A percentile compares a stretch with the other conserved stretches of the same genome.
phyloP scores from a whole-genome alignment of 1,140 invertebrate species.

The Neodiprion pinetum region DNA sequence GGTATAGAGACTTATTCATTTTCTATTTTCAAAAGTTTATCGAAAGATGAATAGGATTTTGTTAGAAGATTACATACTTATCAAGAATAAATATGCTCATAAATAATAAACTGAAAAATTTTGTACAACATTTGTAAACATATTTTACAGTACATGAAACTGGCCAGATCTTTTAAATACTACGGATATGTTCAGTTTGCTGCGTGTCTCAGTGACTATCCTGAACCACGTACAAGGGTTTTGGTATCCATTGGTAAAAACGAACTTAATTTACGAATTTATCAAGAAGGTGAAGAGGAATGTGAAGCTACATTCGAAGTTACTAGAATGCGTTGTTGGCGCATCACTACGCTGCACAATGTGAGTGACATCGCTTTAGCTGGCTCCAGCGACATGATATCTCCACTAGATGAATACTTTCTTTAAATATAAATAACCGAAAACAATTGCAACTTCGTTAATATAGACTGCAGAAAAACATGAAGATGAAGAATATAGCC shows the following conservation, averaged over 20 bases:
- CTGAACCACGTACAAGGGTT: conserved; percentile 70
- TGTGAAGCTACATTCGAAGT: conserved; percentile 88
- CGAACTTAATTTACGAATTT: conserved; percentile 76
- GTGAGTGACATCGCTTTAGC: conserved; percentile 62
- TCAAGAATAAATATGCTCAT: background rate
- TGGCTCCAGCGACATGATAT: background rate
- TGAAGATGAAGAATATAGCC: conserved; percentile 51
- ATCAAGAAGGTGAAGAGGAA: conserved; percentile 50
- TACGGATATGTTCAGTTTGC: conserved; percentile 90
- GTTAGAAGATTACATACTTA: conserved; percentile 17
- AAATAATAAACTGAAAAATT: background rate
- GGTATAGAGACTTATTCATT: no score
- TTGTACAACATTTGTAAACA: background rate
- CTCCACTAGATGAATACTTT: conserved; percentile 6
- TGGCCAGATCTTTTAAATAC: conserved; percentile 81
- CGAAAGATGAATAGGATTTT: conserved; percentile 11
- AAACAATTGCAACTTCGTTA: conserved; percentile 18
- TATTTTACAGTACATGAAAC: conserved; percentile 79
- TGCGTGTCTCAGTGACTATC: conserved; percentile 81
- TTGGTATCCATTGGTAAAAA: conserved; percentile 78
- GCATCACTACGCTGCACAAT: conserved; percentile 86
- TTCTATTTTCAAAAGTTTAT: background rate
- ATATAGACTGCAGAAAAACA: conserved; percentile 42
- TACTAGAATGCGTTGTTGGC: conserved; percentile 95
- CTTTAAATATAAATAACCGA: conserved; percentile 15